Conservation (phyloP, 2,113 vertebrate species). For the Semicossyphus pulcher region DNA sequence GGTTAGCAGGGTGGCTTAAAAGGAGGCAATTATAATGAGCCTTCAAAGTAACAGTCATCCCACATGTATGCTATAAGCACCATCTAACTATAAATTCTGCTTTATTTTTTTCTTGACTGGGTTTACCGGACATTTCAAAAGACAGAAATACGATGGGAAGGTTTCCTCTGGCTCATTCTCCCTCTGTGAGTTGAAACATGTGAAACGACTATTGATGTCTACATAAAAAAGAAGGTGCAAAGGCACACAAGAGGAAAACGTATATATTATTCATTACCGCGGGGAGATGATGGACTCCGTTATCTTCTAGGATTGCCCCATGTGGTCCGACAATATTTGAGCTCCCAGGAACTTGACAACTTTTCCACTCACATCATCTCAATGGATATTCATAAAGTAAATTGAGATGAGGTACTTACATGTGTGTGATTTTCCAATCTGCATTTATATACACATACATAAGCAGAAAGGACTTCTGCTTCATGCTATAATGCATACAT, state of each 20-base stretch:
- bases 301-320: background rate
- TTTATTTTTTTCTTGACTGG: background rate
- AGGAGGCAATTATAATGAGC: too few relatives aligned
- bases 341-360: slow-evolving; percentile 3
- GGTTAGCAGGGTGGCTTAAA: too few relatives aligned
- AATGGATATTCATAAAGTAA: background rate
- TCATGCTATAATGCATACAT: too few relatives aligned
- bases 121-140: background rate
- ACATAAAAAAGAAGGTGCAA: slow-evolving; percentile 9
- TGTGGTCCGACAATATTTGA: background rate
- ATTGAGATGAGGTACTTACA: background rate
- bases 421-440: too few relatives aligned
- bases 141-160: background rate
- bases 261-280: slow-evolving; percentile 40
- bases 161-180: background rate
- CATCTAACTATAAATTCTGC: too few relatives aligned
- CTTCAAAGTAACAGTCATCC: too few relatives aligned
- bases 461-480: too few relatives aligned
- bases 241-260: background rate
- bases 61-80: too few relatives aligned
- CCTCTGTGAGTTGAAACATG: slow-evolving; percentile 28
- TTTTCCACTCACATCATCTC: background rate
- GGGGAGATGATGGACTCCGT: slow-evolving; percentile 20
- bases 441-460: too few relatives aligned
- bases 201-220: slow-evolving; percentile 14